These are phyloP conservation scores for Natator depressus DNA, from an alignment of 2,113 vertebrate species.

Conservation along the genomic window DNA sequence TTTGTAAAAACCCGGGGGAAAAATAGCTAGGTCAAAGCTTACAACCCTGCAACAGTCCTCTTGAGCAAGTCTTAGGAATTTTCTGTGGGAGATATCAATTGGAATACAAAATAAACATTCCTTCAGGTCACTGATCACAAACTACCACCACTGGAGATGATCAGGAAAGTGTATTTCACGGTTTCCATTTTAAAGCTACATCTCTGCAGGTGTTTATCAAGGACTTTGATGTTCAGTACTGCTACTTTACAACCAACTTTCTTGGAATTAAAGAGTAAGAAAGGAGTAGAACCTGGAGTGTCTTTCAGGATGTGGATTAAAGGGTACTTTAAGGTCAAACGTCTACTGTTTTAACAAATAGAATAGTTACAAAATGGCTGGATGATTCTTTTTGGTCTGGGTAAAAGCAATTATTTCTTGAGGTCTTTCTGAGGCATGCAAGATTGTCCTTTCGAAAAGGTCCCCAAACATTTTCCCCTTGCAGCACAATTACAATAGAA, in stretches of 20 bases:
- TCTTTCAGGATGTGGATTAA: neutral
- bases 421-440: neutral
- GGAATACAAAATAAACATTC: neutral
- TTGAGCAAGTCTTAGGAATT: neutral
- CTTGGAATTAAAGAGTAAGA: neutral
- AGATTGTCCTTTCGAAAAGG: too few species aligned
- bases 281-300: neutral
- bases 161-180: neutral
- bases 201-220: neutral
- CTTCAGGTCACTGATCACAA: neutral
- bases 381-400: neutral
- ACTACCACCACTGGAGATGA: neutral
- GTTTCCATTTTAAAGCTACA: neutral
- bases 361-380: neutral
- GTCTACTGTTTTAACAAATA: neutral
- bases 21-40: neutral
- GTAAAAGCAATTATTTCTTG: neutral
- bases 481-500: too few species aligned
- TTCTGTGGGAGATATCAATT: neutral
- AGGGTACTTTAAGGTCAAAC: neutral
- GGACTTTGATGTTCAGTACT: neutral
- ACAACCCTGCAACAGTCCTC: neutral
- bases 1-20: neutral
- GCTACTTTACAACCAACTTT: neutral
- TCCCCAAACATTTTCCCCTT: too few species aligned